Evolutionary conservation across 2,888 invertebrate species (phyloP).

Genomic region (Volucella bombylans): DNA sequence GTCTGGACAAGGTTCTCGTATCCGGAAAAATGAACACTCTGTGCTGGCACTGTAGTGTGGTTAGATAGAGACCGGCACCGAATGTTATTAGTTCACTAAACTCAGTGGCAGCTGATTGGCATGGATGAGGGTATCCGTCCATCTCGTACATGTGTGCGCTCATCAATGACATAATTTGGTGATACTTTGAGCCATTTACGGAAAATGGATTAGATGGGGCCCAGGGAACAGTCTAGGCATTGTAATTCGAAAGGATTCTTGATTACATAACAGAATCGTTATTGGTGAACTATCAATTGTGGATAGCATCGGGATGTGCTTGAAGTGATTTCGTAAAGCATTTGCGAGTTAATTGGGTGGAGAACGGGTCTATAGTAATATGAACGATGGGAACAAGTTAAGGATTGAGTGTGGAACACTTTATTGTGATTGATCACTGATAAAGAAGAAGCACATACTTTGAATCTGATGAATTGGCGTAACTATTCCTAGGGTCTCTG

Average conservation of each 20-base stretch:
- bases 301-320: not conserved
- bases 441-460: too few species aligned
- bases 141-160: slow-evolving; percentile 23
- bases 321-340: slow-evolving; percentile 10
- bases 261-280: slow-evolving; percentile 20
- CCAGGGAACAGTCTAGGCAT: slow-evolving; percentile 1
- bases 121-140: not conserved
- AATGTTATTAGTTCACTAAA: slow-evolving; percentile 48
- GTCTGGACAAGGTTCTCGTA: not conserved
- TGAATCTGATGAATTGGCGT: too few species aligned
- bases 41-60: not conserved
- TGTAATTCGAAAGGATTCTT: slow-evolving; percentile 17
- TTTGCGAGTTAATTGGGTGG: slow-evolving; percentile 6
- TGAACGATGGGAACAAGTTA: slow-evolving; percentile 7
- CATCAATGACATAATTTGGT: slow-evolving; percentile 36
- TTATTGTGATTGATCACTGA: not conserved
- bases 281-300: not conserved
- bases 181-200: slow-evolving; percentile 26
- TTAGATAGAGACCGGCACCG: slow-evolving; percentile 8
- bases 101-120: slow-evolving; percentile 31
- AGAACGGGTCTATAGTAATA: not conserved
- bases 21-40: slow-evolving; percentile 1
- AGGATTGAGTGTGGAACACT: slow-evolving; percentile 16
- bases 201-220: not conserved
- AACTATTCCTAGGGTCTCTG: too few species aligned